Evolutionary conservation across 1,140 invertebrate species (phyloP).

Genomic region (Carposina sasakii): DNA sequence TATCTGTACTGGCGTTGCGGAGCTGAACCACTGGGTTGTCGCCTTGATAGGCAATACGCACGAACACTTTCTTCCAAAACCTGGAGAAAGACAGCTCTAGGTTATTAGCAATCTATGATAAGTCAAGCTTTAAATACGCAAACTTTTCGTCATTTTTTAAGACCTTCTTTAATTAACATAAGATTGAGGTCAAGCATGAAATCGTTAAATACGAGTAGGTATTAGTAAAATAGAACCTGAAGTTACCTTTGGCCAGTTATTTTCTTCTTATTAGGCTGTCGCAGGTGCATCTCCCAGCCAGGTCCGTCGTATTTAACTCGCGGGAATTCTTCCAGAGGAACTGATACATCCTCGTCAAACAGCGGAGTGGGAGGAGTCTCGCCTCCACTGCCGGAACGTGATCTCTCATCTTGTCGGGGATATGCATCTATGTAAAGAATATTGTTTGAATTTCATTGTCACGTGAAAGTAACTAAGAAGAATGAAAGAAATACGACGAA

Average conservation of each 20-base stretch:
- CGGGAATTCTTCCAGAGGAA: slow-evolving; percentile 94
- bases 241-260: slow-evolving; percentile 89
- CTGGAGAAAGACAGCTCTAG: slow-evolving; percentile 64
- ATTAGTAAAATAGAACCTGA: no score
- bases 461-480: no score
- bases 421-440: no score
- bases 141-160: no score
- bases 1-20: slow-evolving; percentile 87
- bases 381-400: slow-evolving; percentile 48
- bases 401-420: no score
- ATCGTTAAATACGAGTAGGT: no score
- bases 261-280: slow-evolving; percentile 98
- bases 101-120: no score
- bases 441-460: no score
- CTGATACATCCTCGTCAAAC: slow-evolving; percentile 95
- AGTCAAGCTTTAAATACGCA: no score
- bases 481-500: no score
- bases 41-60: slow-evolving; percentile 84
- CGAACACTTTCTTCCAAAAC: slow-evolving; percentile 98
- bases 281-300: slow-evolving; percentile 97
- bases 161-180: no score
- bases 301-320: slow-evolving; percentile 84
- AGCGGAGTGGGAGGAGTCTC: slow-evolving; percentile 91
- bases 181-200: no score
- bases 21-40: slow-evolving; percentile 91